These are phyloP conservation scores for Corythornis cristatus DNA, from an alignment of 2,113 vertebrate species.

Conservation along the genomic window DNA sequence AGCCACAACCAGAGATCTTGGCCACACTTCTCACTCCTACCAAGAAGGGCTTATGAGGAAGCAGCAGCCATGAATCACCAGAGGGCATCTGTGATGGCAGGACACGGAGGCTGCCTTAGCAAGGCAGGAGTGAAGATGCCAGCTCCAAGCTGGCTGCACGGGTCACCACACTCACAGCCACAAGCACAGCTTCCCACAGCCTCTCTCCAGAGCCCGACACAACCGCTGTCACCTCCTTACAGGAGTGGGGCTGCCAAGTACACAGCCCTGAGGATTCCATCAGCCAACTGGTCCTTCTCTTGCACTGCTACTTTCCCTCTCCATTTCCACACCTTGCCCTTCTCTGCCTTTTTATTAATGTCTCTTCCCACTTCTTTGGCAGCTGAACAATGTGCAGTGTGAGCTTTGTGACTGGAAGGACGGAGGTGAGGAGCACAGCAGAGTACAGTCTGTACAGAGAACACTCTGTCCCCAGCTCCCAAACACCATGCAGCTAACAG, in stretches of 20 bases:
- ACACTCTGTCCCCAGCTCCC: background rate
- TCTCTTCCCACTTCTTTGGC: background rate
- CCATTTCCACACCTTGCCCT: background rate
- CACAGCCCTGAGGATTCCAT: background rate
- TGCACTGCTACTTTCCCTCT: background rate
- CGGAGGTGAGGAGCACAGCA: background rate
- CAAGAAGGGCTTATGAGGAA: background rate
- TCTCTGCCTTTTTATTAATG: background rate
- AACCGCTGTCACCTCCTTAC: conserved; percentile 24
- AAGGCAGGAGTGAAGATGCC: background rate
- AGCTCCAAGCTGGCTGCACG: background rate
- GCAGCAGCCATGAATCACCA: background rate
- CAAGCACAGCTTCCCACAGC: background rate
- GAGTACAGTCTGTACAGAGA: background rate
- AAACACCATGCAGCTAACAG: background rate
- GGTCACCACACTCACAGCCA: background rate
- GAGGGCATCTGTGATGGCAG: background rate
- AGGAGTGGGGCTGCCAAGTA: background rate
- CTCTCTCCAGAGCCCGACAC: background rate
- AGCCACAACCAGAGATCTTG: background rate
- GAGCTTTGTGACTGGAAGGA: background rate
- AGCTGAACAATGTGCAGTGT: background rate
- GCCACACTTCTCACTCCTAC: background rate
- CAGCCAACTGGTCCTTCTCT: background rate
- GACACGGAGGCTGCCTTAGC: background rate